phyloP scores from a whole-genome alignment of 2,797 vertebrate genomes.

The Tapirus indicus region DNA sequence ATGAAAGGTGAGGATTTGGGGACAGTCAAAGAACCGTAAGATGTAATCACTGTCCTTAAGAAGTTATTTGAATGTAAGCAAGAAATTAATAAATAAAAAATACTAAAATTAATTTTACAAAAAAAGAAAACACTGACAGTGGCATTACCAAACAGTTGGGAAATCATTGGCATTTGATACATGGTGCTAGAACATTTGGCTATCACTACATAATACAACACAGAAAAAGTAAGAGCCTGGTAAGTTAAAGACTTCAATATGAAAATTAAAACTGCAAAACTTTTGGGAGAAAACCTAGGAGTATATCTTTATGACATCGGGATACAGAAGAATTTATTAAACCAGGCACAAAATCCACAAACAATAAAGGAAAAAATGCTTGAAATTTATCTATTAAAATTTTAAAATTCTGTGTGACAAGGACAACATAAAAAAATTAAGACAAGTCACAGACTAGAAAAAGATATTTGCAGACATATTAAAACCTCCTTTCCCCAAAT shows the following conservation, averaged over 20 bases:
- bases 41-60: background rate
- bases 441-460: background rate
- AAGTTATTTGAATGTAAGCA: slow-evolving; percentile 2
- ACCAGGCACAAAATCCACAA: background rate
- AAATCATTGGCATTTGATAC: background rate
- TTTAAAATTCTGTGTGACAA: slow-evolving; percentile 25
- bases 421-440: slow-evolving; percentile 37
- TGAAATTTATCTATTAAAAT: slow-evolving; percentile 52
- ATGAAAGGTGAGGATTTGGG: background rate
- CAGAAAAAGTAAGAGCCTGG: background rate
- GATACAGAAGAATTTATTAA: slow-evolving; percentile 11
- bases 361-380: background rate
- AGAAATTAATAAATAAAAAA: background rate
- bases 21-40: background rate
- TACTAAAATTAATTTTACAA: background rate
- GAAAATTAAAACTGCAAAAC: slow-evolving; percentile 44
- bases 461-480: slow-evolving; percentile 52
- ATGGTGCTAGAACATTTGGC: background rate
- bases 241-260: background rate
- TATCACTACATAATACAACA: background rate
- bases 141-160: background rate
- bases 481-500: slow-evolving; percentile 21
- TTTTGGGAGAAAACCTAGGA: background rate
- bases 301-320: background rate
- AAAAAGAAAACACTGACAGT: background rate